Evolutionary conservation across 2,113 vertebrate species (phyloP).

Genomic region (Sturnira hondurensis): DNA sequence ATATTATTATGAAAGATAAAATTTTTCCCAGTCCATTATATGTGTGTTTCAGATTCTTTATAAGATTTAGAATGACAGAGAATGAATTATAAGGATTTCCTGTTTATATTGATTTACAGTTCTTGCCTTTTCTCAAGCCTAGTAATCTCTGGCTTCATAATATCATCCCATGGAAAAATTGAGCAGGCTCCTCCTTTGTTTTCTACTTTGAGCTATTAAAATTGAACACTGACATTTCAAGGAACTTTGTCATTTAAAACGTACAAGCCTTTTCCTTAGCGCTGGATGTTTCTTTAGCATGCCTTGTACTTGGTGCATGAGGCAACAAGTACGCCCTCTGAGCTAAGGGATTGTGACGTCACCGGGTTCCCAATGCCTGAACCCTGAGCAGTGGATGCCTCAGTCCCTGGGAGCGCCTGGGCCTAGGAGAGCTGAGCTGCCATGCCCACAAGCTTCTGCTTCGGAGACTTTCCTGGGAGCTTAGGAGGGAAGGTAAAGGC

Average conservation of each 20-base stretch:
- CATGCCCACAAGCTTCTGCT: not conserved
- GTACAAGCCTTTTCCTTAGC: not conserved
- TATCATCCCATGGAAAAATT: not conserved
- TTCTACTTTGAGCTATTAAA: not conserved
- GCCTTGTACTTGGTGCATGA: not conserved
- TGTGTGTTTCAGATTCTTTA: not conserved
- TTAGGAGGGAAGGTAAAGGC: conserved; percentile 19
- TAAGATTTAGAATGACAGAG: not conserved
- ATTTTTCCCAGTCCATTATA: not conserved
- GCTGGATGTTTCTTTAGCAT: not conserved
- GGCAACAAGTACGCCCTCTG: not conserved
- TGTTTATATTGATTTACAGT: not conserved
- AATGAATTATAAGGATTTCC: not conserved
- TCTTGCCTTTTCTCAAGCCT: conserved; percentile 1
- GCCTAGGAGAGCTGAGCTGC: not conserved
- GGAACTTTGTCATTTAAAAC: not conserved
- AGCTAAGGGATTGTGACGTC: conserved; percentile 53
- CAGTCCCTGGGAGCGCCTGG: not conserved
- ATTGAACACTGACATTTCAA: not conserved
- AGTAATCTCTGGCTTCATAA: not conserved
- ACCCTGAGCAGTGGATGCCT: not conserved
- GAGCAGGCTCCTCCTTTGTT: not conserved
- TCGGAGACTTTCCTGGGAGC: not conserved
- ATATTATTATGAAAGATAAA: not conserved
- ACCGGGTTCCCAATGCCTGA: not conserved